Evolutionary conservation across 2,888 invertebrate genomes (phyloP), one percentile per base, ranked within the genome.

Genomic region (Halictus quadricinctus): DNA sequence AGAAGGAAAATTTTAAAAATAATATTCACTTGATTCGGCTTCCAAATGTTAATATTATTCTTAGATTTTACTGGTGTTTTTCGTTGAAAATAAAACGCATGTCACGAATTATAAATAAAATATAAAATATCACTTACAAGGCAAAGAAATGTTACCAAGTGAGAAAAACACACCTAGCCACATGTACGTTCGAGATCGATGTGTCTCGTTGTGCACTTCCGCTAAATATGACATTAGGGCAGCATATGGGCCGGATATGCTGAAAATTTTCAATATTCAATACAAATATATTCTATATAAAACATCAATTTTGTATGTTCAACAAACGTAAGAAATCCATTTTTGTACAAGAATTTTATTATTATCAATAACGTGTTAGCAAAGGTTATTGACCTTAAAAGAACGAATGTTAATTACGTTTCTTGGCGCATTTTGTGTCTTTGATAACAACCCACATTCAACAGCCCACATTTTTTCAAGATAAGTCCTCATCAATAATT

Each of bases 61-160:
- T 54, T n/a, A n/a, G 58, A 64, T 64, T 29, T 15, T 1, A 64
- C 6, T 15, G 7, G 15, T 2, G 2, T 29, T 7, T 29, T 15
- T 0, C 5, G 6, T 64, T 29, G 15, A 29, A 64, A 7, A 64
- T 64, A 2, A 13, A n/a, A 25, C 25, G 5, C n/a, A 12, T 6
- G n/a, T 25, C 25, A 5, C 25, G 5, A 6, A 29, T 64, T 64
- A 18, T 64, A 64, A 29, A 29, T 64, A 64, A 43, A 21, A 15
- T 58, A 15, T 84, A 21, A 18, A 69, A 72, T 12, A 15, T n/a
- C 85, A 88, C 94, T 94, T 93, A 96, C 97, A 95, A 12, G 97
- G 97, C 83, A 97, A 94, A 8, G 93, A 93, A 85, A 94, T 94
- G 80, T 94, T 93, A 72, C 93, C 94, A 21, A 94, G 88, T 0